Percentiles rank a stretch among this genome's conserved stretches.
phyloP scores from a whole-genome alignment of 2,888 invertebrate genomes.

The Pasiphila rectangulata region DNA sequence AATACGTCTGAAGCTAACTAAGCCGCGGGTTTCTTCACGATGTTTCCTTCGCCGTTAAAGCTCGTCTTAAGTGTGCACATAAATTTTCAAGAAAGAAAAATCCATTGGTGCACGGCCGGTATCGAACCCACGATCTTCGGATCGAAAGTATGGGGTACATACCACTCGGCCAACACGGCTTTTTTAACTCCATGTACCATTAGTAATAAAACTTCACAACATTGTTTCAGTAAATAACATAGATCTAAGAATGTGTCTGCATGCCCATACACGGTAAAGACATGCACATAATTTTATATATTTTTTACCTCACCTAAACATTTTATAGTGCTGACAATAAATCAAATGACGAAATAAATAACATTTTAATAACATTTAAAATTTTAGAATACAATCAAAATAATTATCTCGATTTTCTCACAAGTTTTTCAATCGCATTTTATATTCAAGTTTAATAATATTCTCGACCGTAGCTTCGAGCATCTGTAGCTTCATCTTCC shows the following conservation, averaged over 20 bases:
- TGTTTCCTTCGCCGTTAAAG: too few relatives aligned
- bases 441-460: not conserved
- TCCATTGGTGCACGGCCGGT: too few relatives aligned
- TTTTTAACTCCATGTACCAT: too few relatives aligned
- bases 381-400: not conserved
- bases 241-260: conserved; percentile 3
- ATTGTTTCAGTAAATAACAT: not conserved
- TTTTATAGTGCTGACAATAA: conserved; percentile 35
- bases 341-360: conserved; percentile 2
- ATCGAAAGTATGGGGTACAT: too few relatives aligned
- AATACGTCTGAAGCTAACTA: too few relatives aligned
- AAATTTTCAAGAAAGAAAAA: too few relatives aligned
- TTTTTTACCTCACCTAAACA: conserved; percentile 39
- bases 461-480: conserved; percentile 1
- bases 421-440: not conserved
- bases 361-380: not conserved
- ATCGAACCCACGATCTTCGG: too few relatives aligned
- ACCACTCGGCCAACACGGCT: too few relatives aligned
- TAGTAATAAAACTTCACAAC: not conserved
- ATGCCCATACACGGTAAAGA: conserved; percentile 34
- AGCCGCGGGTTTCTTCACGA: too few relatives aligned
- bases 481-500: conserved; percentile 2
- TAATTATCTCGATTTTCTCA: not conserved
- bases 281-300: conserved; percentile 29
- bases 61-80: too few relatives aligned